Base-by-base conservation (phyloP, 2,797 vertebrate genomes). In the Fistularia tabacaria region DNA sequence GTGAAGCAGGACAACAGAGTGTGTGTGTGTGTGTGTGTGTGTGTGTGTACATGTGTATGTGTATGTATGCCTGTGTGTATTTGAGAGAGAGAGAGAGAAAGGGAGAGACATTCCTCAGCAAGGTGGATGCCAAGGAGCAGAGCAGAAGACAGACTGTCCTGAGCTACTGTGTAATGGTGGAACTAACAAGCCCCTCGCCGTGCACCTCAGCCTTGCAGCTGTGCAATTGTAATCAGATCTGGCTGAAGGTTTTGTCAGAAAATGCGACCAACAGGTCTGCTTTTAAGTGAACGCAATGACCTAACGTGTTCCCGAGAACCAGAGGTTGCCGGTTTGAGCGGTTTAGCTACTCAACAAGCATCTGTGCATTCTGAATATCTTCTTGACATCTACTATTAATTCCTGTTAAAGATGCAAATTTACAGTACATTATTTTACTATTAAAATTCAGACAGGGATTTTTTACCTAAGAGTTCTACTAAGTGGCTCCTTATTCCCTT, bases 141-240 rank as follows among this genome's bases (percentile, higher is more conserved):
- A 77, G 75, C 76, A 15, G 66, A 72, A 86, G 77, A 80, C 83
- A 79, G 76, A 73, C 71, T 77, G 81, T 83, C 82, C 84, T 63
- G 71, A 77, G 75, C 76, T 78, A 58, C 75, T 74, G 73, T 76
- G 79, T 73, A 83, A 74, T 51, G 69, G 75, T 66, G 66, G 69
- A 69, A 66, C 79, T 80, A 79, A 83, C 70, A 42, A 76, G 78
- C 53, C 69, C 71, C 77, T 71, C 61, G 8, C 66, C 51, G 74
- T 36, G 72, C 71, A 55, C 57, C 66, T 65, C 49, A 11, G 64
- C 69, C 77, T 66, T 49, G n/a, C 77, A 73, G 82, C 73, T 77
- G 69, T 60, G 77, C 52, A 64, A 2, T 25, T 59, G 61, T 66
- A 64, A 83, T 74, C 70, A 49, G 44, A 79, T 67, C 58, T 59